Conservation (phyloP, 2,797 vertebrate species). For the Falco rusticolus region DNA sequence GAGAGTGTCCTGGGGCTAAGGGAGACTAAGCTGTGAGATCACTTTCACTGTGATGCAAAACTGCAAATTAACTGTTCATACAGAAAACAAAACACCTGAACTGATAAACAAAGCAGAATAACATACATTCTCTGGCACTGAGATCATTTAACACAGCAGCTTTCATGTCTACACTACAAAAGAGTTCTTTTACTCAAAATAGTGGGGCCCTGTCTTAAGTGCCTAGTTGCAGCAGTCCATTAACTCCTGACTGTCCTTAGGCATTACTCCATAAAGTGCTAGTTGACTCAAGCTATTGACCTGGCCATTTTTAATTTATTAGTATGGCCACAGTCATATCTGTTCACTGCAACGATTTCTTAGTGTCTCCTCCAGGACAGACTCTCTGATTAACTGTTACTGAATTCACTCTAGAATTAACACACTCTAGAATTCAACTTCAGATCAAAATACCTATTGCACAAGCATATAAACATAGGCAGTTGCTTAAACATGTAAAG, state of each 20-base stretch:
- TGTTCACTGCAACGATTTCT: not conserved
- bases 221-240: not conserved
- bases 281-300: not conserved
- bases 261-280: not conserved
- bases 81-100: not conserved
- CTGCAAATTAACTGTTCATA: not conserved
- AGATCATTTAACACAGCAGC: not conserved
- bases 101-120: not conserved
- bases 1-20: not conserved
- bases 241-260: not conserved
- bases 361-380: not conserved
- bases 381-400: not conserved
- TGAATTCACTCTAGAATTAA: no score
- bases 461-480: not conserved
- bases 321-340: not conserved
- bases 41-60: not conserved
- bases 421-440: not conserved
- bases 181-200: not conserved
- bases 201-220: not conserved
- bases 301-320: slow-evolving; percentile 18
- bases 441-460: not conserved
- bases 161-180: not conserved
- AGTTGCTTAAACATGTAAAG: not conserved
- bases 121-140: not conserved
- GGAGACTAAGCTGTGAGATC: not conserved